Evolutionary conservation across 1,140 invertebrate species (phyloP).

Genomic region (Cydia pomonella): DNA sequence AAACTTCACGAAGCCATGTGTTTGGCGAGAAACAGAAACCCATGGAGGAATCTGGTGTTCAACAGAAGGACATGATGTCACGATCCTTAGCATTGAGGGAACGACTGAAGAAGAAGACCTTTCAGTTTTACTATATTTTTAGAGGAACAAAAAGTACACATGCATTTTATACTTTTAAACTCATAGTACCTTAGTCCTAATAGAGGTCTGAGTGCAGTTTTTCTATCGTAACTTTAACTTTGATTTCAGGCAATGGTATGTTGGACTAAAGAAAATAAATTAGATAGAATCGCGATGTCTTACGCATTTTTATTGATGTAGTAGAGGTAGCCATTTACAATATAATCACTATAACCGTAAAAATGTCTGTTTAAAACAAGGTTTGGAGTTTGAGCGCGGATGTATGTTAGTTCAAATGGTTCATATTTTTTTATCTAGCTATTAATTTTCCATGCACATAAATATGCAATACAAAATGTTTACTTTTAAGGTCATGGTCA

Average conservation of each 20-base stretch:
- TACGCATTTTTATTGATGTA: constrained; percentile 23
- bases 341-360: constrained; percentile 26
- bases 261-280: background rate
- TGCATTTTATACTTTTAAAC: background rate
- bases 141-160: no score
- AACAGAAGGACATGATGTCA: no score
- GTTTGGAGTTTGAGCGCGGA: constrained; percentile 5
- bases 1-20: no score
- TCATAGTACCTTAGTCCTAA: background rate
- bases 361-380: constrained; percentile 18
- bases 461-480: no score
- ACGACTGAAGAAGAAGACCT: no score
- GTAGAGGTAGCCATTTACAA: constrained; percentile 1
- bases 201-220: background rate
- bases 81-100: no score
- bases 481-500: no score
- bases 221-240: background rate
- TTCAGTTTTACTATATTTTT: no score
- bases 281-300: constrained; percentile 20
- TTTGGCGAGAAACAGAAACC: no score
- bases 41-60: no score
- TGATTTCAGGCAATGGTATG: background rate
- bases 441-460: background rate
- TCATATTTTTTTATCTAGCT: background rate
- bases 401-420: background rate